Evolutionary conservation across 2,888 invertebrate genomes (phyloP), one percentile per base, ranked within the genome.

Genomic region (Acrobasis suavella): DNA sequence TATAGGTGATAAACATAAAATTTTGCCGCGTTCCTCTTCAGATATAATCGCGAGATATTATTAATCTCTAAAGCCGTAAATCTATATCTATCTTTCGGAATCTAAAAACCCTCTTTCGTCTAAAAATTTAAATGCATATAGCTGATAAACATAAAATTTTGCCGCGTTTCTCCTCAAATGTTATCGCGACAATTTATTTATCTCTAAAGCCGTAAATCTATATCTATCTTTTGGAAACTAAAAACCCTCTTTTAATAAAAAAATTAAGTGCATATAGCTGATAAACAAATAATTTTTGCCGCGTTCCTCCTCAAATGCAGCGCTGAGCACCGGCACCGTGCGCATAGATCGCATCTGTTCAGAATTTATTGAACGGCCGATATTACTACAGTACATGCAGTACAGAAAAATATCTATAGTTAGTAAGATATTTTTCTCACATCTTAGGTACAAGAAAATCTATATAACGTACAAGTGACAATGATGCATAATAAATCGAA

Each of bases 341-440:
- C 64, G 62, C 64, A 55, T 64, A 67, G 67, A 67, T 67, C 60
- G 63, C 67, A 67, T 70, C 66, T 69, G 68, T 66, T 69, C 64
- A 42, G 63, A 67, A 71, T 69, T 69, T 71, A 71, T 71, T 66
- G 68, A 62, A 65, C 67, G 55, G 15, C 6, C 54, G n/a, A 32
- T 52, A 52, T 12, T 38, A 55, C 39, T 46, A 14, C 46, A 46
- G n/a, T 14, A 46, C 6, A 46, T 12, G 1, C 14, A 5, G 14
- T 46, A 46, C 46, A 46, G 46, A 46, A 14, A 46, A 10, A 46
- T 1, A 46, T n/a, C n/a, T n/a, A n/a, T n/a, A n/a, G n/a, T n/a
- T n/a, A n/a, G n/a, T n/a, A n/a, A n/a, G n/a, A n/a, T n/a, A n/a
- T n/a, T n/a, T n/a, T n/a, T n/a, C n/a, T n/a, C n/a, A n/a, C n/a